Conservation (phyloP, 2,888 invertebrate genomes). For the Neoaliturus tenellus region DNA sequence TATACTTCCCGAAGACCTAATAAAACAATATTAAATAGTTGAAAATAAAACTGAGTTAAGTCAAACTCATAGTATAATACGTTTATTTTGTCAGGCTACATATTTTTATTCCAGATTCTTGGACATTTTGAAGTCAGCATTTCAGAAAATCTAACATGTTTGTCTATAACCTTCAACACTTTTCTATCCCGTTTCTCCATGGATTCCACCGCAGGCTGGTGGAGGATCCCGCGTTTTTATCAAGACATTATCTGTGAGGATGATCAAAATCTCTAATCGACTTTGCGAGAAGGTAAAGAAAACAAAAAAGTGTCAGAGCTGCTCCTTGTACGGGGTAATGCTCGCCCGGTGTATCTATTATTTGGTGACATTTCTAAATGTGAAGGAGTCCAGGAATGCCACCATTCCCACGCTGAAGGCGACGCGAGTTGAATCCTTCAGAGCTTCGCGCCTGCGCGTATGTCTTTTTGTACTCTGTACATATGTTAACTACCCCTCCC, state of each 20-base stretch:
- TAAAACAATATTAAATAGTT: no score
- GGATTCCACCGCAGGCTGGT: background rate
- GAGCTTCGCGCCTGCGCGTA: background rate
- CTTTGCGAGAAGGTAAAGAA: background rate
- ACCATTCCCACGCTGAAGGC: background rate
- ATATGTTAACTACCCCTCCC: slow-evolving; percentile 2
- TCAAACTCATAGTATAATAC: no score
- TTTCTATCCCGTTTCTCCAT: background rate
- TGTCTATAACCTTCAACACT: no score
- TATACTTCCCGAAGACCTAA: no score
- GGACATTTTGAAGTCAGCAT: no score
- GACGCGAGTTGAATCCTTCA: slow-evolving; percentile 18
- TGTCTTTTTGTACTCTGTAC: background rate
- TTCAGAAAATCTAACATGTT: no score
- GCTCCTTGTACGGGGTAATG: slow-evolving; percentile 16
- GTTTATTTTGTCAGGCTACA: no score
- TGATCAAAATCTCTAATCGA: slow-evolving; percentile 26
- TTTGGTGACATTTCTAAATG: slow-evolving; percentile 41
- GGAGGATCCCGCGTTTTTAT: slow-evolving; percentile 6
- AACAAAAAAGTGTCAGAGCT: background rate
- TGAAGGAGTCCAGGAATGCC: slow-evolving; percentile 16
- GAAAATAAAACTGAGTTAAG: no score
- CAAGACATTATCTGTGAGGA: slow-evolving; percentile 18
- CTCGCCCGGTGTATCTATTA: slow-evolving; percentile 22
- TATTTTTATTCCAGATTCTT: no score